Evolutionary conservation across 2,888 invertebrate genomes (phyloP).

Genomic region (Aleiodes leptofemur): DNA sequence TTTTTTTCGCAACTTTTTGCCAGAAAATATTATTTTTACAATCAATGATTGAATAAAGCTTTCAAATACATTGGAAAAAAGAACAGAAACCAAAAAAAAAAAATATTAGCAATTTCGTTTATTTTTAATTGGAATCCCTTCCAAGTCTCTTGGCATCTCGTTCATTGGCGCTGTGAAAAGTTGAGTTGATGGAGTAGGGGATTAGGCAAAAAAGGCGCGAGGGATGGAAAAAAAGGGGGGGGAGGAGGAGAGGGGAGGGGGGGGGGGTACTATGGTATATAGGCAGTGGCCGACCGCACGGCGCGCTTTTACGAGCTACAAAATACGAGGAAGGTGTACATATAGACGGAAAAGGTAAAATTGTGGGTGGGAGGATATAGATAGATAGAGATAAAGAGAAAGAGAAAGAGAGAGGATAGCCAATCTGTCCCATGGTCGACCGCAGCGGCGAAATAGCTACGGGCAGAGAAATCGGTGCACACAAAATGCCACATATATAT

Average conservation of each 20-base stretch:
- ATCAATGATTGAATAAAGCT: no score
- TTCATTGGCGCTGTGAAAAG: constrained; percentile 55
- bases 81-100: no score
- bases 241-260: no score
- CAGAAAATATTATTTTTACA: no score
- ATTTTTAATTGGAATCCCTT: not conserved
- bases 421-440: constrained; percentile 70
- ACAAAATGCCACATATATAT: constrained; percentile 21
- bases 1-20: no score
- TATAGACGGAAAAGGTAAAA: constrained; percentile 14
- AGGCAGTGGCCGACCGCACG: constrained; percentile 57
- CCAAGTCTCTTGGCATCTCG: constrained; percentile 53
- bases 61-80: no score
- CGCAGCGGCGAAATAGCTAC: constrained; percentile 68
- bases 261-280: constrained; percentile 37
- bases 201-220: constrained; percentile 8
- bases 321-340: constrained; percentile 62
- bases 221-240: constrained; percentile 19
- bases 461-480: constrained; percentile 66
- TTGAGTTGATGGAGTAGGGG: not conserved
- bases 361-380: not conserved
- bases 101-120: no score
- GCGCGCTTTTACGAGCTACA: constrained; percentile 69
- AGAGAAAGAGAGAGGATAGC: constrained; percentile 43
- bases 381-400: no score